Base-by-base conservation (phyloP, 2,888 invertebrate genomes). In the Drosophila demipolita region DNA sequence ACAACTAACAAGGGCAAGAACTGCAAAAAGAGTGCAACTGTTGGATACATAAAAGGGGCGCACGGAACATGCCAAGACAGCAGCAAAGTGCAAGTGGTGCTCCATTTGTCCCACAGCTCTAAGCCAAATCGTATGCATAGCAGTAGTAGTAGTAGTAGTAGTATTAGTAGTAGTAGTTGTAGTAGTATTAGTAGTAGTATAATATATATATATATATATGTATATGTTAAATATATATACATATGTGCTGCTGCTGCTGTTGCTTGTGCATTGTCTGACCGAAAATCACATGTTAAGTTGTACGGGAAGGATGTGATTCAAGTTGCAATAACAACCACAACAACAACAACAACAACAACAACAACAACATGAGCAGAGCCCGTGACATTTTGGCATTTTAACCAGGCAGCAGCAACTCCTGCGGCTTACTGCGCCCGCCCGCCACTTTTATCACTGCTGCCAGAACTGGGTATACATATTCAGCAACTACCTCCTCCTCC, bases 271-370 rank as follows among this genome's bases (percentile, higher is more conserved):
- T 72, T 82, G 85, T 75, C 73, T 80, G 84, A 89, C 87, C 88
- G 87, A 91, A 90, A 91, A 91, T 91, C 88, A 90, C 90, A 89
- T 92, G 92, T 92, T 91, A 88, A 83, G 87, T 79, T 91, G 83
- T 84, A 89, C 83, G 83, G 92, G 91, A 91, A 91, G 91, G 91
- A 92, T 92, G 92, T 91, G 91, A 91, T 92, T 91, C 90, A 90
- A 90, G 92, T 90, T 86, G 88, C 87, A 90, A 77, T 79, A 79
- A 71, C 70, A 71, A 67, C 72, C 63, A 32, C 66, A 77, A 57
- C 58, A 66, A 57, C 57, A 66, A 23, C 1, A 23, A 23, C 23
- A 23, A 23, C 23, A 77, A 57, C 58, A 66, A 57, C 57, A 66
- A 23, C 1, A 23, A 23, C 23, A 23, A 42, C 62, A 63, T 53